These are phyloP conservation scores for Spizaetus ornatus DNA, from an alignment of 2,113 vertebrate species.

Conservation along the genomic window DNA sequence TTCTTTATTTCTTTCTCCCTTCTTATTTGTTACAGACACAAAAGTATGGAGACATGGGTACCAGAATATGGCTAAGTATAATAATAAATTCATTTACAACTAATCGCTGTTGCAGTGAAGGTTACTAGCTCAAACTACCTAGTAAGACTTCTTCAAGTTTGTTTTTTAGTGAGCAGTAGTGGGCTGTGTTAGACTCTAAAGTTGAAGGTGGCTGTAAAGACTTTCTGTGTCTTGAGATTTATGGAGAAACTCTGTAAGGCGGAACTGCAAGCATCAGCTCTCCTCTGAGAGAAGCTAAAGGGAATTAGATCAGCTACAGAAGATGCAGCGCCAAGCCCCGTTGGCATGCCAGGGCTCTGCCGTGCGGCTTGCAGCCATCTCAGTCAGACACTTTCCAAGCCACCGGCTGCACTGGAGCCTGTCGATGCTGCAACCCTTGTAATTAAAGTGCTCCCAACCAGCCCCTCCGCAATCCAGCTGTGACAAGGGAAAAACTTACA, in stretches of 20 bases:
- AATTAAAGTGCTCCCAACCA: neutral
- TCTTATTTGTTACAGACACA: neutral
- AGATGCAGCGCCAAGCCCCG: neutral
- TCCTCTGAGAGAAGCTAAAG: neutral
- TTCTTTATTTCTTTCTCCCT: neutral
- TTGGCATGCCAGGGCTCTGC: neutral
- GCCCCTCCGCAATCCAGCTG: neutral
- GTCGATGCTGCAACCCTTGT: neutral
- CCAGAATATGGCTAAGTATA: neutral
- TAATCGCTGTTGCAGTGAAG: neutral
- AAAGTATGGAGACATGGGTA: neutral
- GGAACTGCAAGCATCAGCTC: neutral
- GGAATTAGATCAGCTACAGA: neutral
- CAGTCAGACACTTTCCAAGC: neutral
- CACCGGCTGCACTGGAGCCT: neutral
- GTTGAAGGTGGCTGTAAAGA: neutral
- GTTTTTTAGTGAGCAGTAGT: neutral
- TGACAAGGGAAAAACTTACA: neutral
- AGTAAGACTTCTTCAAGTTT: neutral
- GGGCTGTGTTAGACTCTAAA: neutral
- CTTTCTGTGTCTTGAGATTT: neutral
- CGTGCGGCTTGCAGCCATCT: neutral
- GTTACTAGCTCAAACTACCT: neutral
- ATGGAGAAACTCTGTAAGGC: neutral
- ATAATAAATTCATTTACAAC: neutral